A percentile compares a stretch with the other conserved stretches of the same genome.
Evolutionary conservation across 2,888 invertebrate species (phyloP).

Genomic region (Lasiommata megera): DNA sequence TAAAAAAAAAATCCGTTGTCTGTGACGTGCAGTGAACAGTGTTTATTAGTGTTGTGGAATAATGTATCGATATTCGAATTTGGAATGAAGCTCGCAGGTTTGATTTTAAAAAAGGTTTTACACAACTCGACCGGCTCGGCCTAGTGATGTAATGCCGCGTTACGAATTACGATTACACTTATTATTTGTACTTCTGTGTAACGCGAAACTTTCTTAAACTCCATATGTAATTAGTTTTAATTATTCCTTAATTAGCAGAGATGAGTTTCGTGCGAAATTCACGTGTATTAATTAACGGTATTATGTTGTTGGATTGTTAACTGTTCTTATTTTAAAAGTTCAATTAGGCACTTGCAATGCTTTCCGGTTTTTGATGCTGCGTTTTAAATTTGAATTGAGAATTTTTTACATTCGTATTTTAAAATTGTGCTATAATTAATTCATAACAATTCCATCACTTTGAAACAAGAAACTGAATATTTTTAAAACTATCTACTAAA

Average conservation of each 20-base stretch:
- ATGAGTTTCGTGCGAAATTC: slow-evolving; percentile 33
- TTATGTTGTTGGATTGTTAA: slow-evolving; percentile 19
- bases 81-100: slow-evolving; percentile 38
- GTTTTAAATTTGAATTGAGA: background rate
- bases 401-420: background rate
- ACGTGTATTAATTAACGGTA: slow-evolving; percentile 18
- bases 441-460: too few species aligned
- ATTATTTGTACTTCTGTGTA: slow-evolving; percentile 14
- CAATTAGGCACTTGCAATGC: slow-evolving; percentile 9
- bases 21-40: slow-evolving; percentile 38
- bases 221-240: slow-evolving; percentile 33
- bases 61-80: slow-evolving; percentile 24
- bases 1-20: slow-evolving; percentile 35
- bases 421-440: too few species aligned
- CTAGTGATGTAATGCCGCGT: slow-evolving; percentile 42
- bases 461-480: too few species aligned
- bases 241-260: slow-evolving; percentile 33
- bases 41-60: slow-evolving; percentile 39
- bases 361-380: slow-evolving; percentile 1
- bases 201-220: slow-evolving; percentile 31
- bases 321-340: slow-evolving; percentile 24
- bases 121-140: slow-evolving; percentile 37
- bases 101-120: slow-evolving; percentile 34
- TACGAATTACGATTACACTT: slow-evolving; percentile 5
- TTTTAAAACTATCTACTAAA: too few species aligned